phyloP scores from a whole-genome alignment of 2,888 invertebrate genomes.

The Smittia sp. region DNA sequence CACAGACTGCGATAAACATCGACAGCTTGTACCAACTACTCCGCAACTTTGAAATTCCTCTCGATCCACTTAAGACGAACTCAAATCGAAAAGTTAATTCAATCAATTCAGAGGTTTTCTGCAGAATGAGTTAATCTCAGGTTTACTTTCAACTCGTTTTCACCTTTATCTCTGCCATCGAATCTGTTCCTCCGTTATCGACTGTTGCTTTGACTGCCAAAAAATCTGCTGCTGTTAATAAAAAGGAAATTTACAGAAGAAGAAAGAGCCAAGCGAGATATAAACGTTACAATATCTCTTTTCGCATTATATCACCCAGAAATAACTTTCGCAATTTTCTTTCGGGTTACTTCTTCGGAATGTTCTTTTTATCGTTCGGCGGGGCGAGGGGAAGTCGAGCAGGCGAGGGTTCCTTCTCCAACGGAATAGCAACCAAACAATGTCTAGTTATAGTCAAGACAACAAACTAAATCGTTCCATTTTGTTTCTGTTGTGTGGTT shows the following conservation, averaged over 20 bases:
- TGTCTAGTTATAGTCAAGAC: conserved; percentile 19
- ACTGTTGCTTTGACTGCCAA: conserved; percentile 14
- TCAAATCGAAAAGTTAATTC: neutral
- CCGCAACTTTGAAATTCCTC: neutral
- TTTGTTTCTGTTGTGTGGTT: conserved; percentile 15
- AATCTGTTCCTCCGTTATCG: neutral
- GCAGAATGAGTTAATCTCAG: no score
- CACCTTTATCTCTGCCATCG: neutral
- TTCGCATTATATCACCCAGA: conserved; percentile 1
- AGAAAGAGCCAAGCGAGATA: neutral
- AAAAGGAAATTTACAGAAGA: neutral
- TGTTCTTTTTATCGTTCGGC: neutral
- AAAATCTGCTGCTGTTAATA: conserved; percentile 9
- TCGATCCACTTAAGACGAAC: neutral
- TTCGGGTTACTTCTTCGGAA: neutral
- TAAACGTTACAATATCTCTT: conserved; percentile 1
- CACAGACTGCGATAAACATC: no score
- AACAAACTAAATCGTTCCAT: conserved; percentile 15
- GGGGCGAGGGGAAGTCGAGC: neutral
- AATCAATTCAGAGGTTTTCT: neutral
- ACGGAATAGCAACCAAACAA: neutral
- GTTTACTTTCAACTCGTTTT: neutral
- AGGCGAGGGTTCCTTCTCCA: neutral
- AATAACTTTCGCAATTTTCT: conserved; percentile 23
- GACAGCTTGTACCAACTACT: neutral